phyloP scores from a whole-genome alignment of 2,888 invertebrate species.

The Bhutanitis thaidina region DNA sequence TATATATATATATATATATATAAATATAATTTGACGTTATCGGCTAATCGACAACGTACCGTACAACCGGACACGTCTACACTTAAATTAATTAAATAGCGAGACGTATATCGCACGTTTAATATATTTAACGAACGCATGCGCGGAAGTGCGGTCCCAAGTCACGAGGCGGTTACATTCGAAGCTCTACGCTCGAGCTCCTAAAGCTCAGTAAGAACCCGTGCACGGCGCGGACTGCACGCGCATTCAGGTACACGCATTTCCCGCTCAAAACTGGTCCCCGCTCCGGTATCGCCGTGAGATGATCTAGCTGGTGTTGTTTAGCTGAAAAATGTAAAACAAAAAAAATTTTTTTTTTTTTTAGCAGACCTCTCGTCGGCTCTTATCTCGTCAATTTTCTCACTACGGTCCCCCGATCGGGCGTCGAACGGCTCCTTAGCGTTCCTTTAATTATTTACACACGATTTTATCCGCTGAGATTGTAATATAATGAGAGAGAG shows the following conservation, averaged over 20 bases:
- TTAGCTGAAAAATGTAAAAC: too few relatives aligned
- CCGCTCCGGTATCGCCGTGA: too few relatives aligned
- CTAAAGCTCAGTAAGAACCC: slow-evolving; percentile 15
- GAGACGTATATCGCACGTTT: background rate
- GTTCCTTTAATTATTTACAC: too few relatives aligned
- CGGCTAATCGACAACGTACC: background rate
- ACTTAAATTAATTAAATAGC: slow-evolving; percentile 1
- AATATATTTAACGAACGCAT: slow-evolving; percentile 12
- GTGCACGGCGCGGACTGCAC: slow-evolving; percentile 7
- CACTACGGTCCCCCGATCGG: too few relatives aligned
- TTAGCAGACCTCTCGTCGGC: too few relatives aligned
- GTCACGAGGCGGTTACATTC: slow-evolving; percentile 3
- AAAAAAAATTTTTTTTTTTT: too few relatives aligned
- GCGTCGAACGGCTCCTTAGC: too few relatives aligned
- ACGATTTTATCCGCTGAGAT: too few relatives aligned
- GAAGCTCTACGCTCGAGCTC: slow-evolving; percentile 7
- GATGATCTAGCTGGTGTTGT: too few relatives aligned
- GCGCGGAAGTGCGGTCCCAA: slow-evolving; percentile 10
- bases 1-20: too few relatives aligned
- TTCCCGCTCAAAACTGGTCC: slow-evolving; percentile 13
- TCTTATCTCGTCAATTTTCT: too few relatives aligned
- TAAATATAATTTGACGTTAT: background rate
- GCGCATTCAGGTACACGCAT: background rate
- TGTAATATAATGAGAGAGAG: too few relatives aligned
- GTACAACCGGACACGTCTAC: background rate